Conservation (phyloP, 2,797 vertebrate genomes). For the Amblyraja radiata region DNA sequence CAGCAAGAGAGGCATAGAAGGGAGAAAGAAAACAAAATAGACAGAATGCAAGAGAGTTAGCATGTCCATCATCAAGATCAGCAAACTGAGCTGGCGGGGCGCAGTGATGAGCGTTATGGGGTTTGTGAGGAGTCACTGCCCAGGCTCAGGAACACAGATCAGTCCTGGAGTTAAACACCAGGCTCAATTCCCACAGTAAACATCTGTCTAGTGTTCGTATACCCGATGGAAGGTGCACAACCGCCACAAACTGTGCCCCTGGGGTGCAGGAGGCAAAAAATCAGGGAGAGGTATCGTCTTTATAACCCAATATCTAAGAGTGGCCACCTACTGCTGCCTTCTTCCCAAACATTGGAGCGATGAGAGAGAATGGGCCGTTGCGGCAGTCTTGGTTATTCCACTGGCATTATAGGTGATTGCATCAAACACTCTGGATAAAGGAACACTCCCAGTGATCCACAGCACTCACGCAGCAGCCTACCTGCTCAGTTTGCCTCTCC, state of each 20-base stretch:
- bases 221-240: neutral
- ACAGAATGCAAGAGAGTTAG: slow-evolving; percentile 35
- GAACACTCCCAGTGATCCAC: neutral
- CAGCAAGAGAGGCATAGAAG: slow-evolving; percentile 46
- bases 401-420: neutral
- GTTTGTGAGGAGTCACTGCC: neutral
- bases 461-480: neutral
- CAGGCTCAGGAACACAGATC: neutral
- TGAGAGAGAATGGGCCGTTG: neutral
- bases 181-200: neutral
- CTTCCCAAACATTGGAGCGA: neutral
- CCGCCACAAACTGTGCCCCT: neutral
- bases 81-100: neutral
- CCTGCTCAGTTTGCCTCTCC: slow-evolving; percentile 7
- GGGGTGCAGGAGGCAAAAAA: neutral
- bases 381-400: neutral
- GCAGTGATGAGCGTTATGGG: neutral
- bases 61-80: slow-evolving; percentile 12
- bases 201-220: neutral
- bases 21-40: slow-evolving; percentile 38
- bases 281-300: neutral
- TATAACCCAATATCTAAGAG: neutral
- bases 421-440: neutral
- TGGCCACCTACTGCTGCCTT: neutral
- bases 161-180: neutral